Percentiles rank a stretch among this genome's conserved stretches.
Conservation (phyloP, 1,140 invertebrate genomes). For the Ceratitis capitata region DNA sequence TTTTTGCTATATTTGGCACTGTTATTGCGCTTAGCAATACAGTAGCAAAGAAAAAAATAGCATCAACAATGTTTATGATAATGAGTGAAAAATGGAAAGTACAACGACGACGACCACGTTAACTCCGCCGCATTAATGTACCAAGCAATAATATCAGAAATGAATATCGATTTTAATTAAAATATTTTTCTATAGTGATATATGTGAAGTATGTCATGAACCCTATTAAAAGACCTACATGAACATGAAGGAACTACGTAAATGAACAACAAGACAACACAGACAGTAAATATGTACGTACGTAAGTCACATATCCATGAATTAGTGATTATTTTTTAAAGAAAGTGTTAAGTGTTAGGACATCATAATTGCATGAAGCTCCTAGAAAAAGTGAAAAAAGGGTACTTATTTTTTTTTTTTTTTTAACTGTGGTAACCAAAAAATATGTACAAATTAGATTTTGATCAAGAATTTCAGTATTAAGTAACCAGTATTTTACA, state of each 20-base stretch:
- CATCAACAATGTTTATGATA: neutral
- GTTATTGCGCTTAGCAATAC: neutral
- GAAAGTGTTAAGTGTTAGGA: neutral
- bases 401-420: neutral
- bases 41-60: neutral
- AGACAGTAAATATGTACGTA: neutral
- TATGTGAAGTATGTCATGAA: neutral
- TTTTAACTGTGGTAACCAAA: neutral
- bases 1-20: neutral
- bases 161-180: too few relatives aligned
- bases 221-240: too few relatives aligned
- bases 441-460: too few relatives aligned
- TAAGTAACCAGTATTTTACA: too few relatives aligned
- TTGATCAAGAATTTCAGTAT: too few relatives aligned
- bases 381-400: neutral
- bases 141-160: too few relatives aligned
- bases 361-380: neutral
- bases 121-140: too few relatives aligned
- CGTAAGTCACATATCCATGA: neutral
- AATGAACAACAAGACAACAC: neutral
- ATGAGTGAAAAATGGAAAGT: neutral
- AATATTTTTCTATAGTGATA: too few relatives aligned
- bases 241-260: too few relatives aligned
- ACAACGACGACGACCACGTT: neutral
- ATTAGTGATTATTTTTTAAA: conserved; percentile 1